Evolutionary conservation across 2,888 invertebrate genomes (phyloP), one percentile per base, ranked within the genome.

Genomic region (Didymodactylos carnosus): DNA sequence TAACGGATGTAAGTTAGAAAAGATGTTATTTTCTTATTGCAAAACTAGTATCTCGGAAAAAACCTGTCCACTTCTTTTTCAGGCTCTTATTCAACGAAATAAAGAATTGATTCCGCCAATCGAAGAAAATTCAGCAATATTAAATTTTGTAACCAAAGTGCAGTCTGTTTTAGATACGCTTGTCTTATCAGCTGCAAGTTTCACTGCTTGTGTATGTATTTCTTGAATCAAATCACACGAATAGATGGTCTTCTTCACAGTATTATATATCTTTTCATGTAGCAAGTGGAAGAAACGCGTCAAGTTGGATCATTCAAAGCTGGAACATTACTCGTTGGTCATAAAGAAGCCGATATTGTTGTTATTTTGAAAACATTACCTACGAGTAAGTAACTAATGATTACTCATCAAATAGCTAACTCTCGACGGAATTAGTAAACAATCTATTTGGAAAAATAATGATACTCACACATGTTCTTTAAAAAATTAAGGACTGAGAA

Each of bases 281-380:
- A 91, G 90, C 90, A 91, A 88, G 85, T 92, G 71, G 92, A 92
- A 81, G 95, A 95, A 84, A 93, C 94, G 0, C 87, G 94, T 1
- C 94, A 94, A 84, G 95, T 98, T 11, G 97, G 97, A 0, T 93
- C 95, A 0, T 95, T 92, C 83, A 97, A 97, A 83, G 95, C 97
- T 81, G 94, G 95, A 3, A 97, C 97, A 0, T 94, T 97, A 90
- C 62, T 35, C 0, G n/a, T 62, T 14, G 62, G 35, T 35, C 35
- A 29, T 35, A 19, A 62, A 53, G 14, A 4, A 6, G 14, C 3
- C 35, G 95, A 97, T 80, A 90, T 97, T 76, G 95, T 95, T 0
- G 94, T 97, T 1, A 92, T 97, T 77, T 87, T 97, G 76, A 95
- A 95, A 86, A 94, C 95, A 0, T 83, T 95, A 73, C 97, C 97